These are phyloP conservation scores for Gila orcuttii DNA, from an alignment of 2,113 vertebrate genomes.

Conservation along the genomic window DNA sequence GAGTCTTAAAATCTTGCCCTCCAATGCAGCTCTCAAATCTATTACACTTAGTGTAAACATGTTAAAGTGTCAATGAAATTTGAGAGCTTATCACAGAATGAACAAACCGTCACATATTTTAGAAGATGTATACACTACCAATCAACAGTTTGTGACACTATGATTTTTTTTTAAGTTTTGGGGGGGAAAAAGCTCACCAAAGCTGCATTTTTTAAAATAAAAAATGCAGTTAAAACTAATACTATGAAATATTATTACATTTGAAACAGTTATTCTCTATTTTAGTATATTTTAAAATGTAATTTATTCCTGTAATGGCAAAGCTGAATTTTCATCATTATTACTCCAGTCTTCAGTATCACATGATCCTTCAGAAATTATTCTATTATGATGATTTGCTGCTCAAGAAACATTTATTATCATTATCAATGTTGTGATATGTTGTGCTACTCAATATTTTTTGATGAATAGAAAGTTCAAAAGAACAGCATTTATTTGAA, in stretches of 20 bases:
- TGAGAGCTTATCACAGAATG: background rate
- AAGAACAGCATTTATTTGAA: background rate
- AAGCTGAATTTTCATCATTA: background rate
- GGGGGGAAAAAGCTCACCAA: background rate
- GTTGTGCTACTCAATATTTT: no score
- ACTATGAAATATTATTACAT: background rate
- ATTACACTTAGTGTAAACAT: background rate
- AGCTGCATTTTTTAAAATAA: background rate
- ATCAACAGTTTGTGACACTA: background rate
- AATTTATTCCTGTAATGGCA: background rate
- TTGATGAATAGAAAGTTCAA: background rate
- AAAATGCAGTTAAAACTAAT: background rate
- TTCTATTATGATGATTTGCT: background rate
- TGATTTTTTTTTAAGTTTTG: background rate
- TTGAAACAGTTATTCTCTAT: background rate
- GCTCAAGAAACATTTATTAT: background rate
- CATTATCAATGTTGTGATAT: background rate
- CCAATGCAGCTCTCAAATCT: background rate
- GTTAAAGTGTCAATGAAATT: background rate
- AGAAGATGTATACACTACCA: background rate
- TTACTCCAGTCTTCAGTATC: background rate
- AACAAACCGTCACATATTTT: background rate
- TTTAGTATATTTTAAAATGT: background rate
- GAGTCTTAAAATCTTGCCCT: background rate
- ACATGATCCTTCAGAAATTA: background rate